Percentiles rank a stretch among this genome's conserved stretches.
Conservation (phyloP, 1,140 invertebrate genomes). For the Batillaria attramentaria region DNA sequence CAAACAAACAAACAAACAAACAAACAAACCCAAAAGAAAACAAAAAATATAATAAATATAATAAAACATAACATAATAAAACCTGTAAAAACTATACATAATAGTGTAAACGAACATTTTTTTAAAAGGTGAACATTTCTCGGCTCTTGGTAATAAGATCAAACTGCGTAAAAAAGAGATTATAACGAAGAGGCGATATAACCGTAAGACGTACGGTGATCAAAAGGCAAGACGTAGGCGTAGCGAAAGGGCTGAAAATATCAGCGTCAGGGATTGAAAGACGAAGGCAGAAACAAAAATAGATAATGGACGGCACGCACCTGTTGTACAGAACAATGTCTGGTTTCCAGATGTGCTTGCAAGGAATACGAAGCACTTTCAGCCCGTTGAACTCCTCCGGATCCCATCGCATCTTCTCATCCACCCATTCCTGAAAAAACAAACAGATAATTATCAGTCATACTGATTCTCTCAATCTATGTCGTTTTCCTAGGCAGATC, state of each 20-base stretch:
- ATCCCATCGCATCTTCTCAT: slow-evolving; percentile 75
- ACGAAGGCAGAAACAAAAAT: slow-evolving; percentile 9
- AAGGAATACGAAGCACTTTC: slow-evolving; percentile 74
- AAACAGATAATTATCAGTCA: too few species aligned
- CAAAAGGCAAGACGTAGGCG: not conserved
- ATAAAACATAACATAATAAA: too few species aligned
- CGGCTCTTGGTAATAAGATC: too few species aligned
- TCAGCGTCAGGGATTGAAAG: not conserved
- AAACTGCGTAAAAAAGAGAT: too few species aligned
- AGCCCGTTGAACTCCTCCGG: slow-evolving; percentile 74
- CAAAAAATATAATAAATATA: too few species aligned
- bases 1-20: not conserved
- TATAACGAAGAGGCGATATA: too few species aligned
- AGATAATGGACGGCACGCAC: slow-evolving; percentile 59
- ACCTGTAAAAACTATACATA: too few species aligned
- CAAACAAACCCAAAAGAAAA: not conserved
- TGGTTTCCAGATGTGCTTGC: slow-evolving; percentile 75
- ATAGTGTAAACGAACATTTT: too few species aligned
- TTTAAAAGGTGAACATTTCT: too few species aligned
- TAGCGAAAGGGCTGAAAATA: not conserved
- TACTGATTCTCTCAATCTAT: too few species aligned
- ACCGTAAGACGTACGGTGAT: not conserved
- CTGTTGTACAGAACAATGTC: slow-evolving; percentile 78
- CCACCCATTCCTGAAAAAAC: slow-evolving; percentile 74
- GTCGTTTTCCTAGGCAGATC: too few species aligned